Evolutionary conservation across 2,797 vertebrate genomes (phyloP), one percentile per base, ranked within the genome.

Genomic region (Moxostoma hubbsi): DNA sequence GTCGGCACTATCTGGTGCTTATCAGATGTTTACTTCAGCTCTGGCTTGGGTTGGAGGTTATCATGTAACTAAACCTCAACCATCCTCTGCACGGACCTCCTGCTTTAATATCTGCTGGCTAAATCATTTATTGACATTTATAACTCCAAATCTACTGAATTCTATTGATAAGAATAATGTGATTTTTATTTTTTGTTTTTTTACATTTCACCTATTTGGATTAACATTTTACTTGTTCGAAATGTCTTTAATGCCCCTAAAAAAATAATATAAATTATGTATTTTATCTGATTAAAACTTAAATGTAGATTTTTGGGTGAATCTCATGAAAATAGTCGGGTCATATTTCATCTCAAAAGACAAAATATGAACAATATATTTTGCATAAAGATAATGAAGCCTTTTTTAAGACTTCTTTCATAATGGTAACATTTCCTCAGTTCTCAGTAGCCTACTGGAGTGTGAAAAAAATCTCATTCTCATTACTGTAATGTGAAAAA

Each of bases 1-100:
- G 54, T 77, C 36, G n/a, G 7, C 36, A 11, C 58, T 78, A 75
- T 75, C 61, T 67, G 72, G 43, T 8, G 49, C 69, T 66, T 65
- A 82, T 81, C 77, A 75, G 53, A 45, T 62, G n/a, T 78, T 63
- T 11, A 47, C 36, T 15, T 9, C 58, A 3, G 6, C 43, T 24
- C 57, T 59, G 54, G 24, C 54, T 64, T 5, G 57, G 62, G 68
- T 63, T 16, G 5, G 75, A 76, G 51, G 50, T 61, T 15, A 51
- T 57, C 11, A 9, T 47, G 45, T 15, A 15, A 55, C 53, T 74
- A 61, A 16, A 71, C 59, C 16, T 61, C 68, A 65, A 49, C 45
- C 13, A 1, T 46, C n/a, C 43, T 62, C 45, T 58, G 9, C 47
- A 16, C 4, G 36, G 36, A 36, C 36, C 36, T 50, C 24, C 7